phyloP scores from a whole-genome alignment of 2,797 vertebrate genomes.

The Sebastes hubbsi region DNA sequence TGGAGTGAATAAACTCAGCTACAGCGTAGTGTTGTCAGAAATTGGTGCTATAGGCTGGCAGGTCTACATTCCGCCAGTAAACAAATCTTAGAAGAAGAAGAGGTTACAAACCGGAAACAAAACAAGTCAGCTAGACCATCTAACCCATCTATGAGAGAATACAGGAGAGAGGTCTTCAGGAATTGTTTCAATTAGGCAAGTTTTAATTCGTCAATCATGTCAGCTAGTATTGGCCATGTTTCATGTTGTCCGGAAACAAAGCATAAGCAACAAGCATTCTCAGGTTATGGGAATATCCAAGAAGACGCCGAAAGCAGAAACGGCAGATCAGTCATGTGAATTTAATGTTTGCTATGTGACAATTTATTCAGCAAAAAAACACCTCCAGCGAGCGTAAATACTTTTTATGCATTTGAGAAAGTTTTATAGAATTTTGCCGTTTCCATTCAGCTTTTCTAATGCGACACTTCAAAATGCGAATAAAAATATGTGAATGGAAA shows the following conservation, averaged over 20 bases:
- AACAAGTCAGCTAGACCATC: not conserved
- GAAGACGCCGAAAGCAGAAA: not conserved
- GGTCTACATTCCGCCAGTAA: not conserved
- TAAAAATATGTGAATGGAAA: not conserved
- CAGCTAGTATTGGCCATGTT: not conserved
- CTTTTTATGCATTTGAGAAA: too few relatives aligned
- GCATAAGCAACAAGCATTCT: not conserved
- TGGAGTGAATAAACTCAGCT: not conserved
- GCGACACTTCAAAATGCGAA: not conserved
- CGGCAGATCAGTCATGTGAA: too few relatives aligned
- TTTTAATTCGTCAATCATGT: not conserved
- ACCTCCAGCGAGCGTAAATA: too few relatives aligned
- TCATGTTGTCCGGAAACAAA: not conserved
- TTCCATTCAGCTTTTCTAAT: not conserved
- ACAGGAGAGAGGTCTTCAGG: not conserved
- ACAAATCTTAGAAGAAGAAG: too few relatives aligned
- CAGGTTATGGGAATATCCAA: not conserved
- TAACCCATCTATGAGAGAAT: not conserved
- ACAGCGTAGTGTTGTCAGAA: too few relatives aligned
- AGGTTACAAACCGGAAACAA: too few relatives aligned
- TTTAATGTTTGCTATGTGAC: too few relatives aligned
- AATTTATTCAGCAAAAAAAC: too few relatives aligned
- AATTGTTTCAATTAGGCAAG: not conserved
- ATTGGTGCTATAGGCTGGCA: too few relatives aligned
- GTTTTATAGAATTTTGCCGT: not conserved